Conservation (phyloP, 2,797 vertebrate species). For the Hylomyscus alleni region DNA sequence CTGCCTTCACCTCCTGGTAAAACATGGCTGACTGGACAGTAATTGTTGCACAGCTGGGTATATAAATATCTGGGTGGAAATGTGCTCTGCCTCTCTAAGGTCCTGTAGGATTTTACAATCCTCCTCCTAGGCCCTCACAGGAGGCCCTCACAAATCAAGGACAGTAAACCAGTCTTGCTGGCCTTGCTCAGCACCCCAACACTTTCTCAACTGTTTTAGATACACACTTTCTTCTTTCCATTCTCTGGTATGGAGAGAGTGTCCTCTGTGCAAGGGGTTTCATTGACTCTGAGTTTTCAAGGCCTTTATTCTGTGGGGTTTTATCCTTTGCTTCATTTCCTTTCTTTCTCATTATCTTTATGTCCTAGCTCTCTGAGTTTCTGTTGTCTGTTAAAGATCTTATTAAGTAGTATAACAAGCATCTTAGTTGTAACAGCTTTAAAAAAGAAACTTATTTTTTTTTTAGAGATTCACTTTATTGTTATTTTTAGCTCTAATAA, state of each 20-base stretch:
- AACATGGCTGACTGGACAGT: not conserved
- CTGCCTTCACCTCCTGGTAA: not conserved
- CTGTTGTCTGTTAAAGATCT: not conserved
- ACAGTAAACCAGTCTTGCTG: not conserved
- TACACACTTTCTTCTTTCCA: not conserved
- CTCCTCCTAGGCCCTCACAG: not conserved
- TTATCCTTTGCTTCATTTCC: not conserved
- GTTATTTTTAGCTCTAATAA: not conserved
- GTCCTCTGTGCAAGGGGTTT: not conserved
- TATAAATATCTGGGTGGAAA: conserved; percentile 34
- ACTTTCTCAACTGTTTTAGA: not conserved
- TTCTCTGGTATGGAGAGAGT: not conserved
- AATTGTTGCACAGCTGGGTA: not conserved
- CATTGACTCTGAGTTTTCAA: not conserved
- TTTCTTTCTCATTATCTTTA: not conserved
- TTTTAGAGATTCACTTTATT: not conserved
- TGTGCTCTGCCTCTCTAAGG: not conserved
- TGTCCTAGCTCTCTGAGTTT: not conserved
- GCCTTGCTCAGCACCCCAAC: not conserved
- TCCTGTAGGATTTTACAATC: not conserved
- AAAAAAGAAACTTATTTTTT: not conserved
- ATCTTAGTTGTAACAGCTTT: conserved; percentile 52
- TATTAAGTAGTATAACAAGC: conserved; percentile 24
- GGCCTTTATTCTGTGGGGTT: not conserved
- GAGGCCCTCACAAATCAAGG: not conserved